Percentiles rank a stretch among this genome's conserved stretches.
phyloP scores from a whole-genome alignment of 2,888 invertebrate species.

The Cerastis leucographa region DNA sequence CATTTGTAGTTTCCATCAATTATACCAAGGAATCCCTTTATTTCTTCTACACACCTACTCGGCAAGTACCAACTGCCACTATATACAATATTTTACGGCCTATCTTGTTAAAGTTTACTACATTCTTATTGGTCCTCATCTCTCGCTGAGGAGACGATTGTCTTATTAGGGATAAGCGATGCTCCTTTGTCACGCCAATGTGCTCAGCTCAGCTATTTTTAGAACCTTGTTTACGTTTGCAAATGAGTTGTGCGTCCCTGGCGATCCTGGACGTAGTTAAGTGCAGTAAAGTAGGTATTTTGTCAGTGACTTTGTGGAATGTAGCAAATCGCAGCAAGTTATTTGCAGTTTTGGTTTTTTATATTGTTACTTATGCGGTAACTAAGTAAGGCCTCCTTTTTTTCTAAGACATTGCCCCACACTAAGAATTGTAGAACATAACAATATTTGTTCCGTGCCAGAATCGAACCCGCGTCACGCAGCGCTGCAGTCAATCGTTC shows the following conservation, averaged over 20 bases:
- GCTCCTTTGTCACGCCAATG: conserved; percentile 62
- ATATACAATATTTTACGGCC: not conserved
- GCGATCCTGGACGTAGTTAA: not conserved
- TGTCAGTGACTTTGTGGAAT: not conserved
- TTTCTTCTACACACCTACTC: not conserved
- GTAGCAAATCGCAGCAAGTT: no score
- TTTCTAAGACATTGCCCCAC: not conserved
- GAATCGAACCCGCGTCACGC: not conserved
- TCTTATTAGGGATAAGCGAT: conserved; percentile 68
- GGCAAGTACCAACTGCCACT: not conserved
- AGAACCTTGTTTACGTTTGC: conserved; percentile 49
- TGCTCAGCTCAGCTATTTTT: conserved; percentile 53
- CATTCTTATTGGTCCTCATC: conserved; percentile 36
- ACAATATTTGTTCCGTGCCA: not conserved
- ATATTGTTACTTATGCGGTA: not conserved
- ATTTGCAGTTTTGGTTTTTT: not conserved
- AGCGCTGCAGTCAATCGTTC: not conserved
- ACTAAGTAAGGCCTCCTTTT: not conserved
- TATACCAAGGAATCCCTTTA: not conserved
- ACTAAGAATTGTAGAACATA: not conserved
- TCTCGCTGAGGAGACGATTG: conserved; percentile 54
- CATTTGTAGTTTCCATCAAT: not conserved
- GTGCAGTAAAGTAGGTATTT: not conserved
- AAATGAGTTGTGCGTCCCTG: conserved; percentile 40
- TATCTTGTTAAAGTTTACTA: conserved; percentile 46